These are phyloP conservation scores for Nephrotoma flavescens DNA, from an alignment of 2,888 invertebrate genomes.

Conservation along the genomic window DNA sequence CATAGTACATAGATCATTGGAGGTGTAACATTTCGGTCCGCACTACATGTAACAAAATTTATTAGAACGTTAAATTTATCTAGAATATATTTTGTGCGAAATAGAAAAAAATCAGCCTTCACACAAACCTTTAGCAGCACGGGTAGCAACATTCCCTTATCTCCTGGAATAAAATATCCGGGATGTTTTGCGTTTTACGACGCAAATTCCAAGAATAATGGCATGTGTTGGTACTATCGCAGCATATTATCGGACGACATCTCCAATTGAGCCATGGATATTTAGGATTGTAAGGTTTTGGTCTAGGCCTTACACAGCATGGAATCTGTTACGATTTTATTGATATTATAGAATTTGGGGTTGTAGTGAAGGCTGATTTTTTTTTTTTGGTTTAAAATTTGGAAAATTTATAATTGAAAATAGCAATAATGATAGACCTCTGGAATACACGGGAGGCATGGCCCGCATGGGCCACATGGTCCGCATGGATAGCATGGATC, in stretches of 20 bases:
- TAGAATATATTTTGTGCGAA: background rate
- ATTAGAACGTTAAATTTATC: background rate
- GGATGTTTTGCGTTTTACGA: conserved; percentile 5
- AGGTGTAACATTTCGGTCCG: conserved; percentile 24
- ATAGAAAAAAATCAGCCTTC: conserved; percentile 5
- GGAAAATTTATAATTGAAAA: background rate
- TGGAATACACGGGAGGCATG: conserved; percentile 12
- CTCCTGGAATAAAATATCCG: conserved; percentile 7
- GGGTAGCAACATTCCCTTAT: conserved; percentile 4
- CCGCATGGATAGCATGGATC: conserved; percentile 16
- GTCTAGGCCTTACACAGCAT: background rate
- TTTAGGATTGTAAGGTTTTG: background rate
- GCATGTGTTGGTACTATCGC: conserved; percentile 5
- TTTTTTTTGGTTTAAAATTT: background rate
- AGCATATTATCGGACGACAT: conserved; percentile 7
- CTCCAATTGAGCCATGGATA: conserved; percentile 8
- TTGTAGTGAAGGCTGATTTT: background rate
- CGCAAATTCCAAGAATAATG: conserved; percentile 8
- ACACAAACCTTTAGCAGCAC: background rate
- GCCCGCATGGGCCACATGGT: conserved; percentile 14
- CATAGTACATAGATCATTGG: conserved; percentile 23
- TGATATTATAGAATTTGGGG: background rate
- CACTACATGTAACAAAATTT: conserved; percentile 15
- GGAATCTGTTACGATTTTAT: background rate
- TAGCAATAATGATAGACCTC: conserved; percentile 2